Evolutionary conservation across 2,113 vertebrate species (phyloP).

Genomic region (Colistium nudipinnis): DNA sequence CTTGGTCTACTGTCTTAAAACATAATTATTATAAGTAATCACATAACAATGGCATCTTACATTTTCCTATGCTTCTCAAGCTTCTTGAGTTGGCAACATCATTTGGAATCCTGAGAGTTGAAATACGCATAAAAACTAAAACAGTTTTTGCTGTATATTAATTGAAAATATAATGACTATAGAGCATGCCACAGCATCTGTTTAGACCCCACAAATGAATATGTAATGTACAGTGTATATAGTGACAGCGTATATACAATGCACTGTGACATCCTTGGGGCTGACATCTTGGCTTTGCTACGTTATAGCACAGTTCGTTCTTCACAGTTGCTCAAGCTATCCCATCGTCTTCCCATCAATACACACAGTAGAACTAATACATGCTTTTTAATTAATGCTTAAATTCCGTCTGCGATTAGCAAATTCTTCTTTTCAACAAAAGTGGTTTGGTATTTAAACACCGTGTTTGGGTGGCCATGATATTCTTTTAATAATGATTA

Average conservation of each 20-base stretch:
- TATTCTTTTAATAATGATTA: neutral
- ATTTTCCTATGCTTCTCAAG: neutral
- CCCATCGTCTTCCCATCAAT: slow-evolving; percentile 2
- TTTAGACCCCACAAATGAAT: slow-evolving; percentile 22
- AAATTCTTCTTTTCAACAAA: neutral
- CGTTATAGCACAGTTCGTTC: neutral
- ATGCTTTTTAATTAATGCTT: neutral
- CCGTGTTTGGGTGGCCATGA: slow-evolving; percentile 10
- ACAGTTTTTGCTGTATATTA: no score
- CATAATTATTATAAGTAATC: neutral
- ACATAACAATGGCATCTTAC: neutral
- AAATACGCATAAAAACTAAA: neutral
- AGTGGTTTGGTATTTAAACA: slow-evolving; percentile 32
- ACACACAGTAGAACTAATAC: neutral
- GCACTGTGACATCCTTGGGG: neutral
- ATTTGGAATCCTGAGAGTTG: neutral
- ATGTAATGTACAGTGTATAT: no score
- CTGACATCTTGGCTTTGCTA: neutral
- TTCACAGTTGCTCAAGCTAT: slow-evolving; percentile 35
- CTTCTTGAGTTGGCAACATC: neutral
- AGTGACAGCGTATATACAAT: neutral
- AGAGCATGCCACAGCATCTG: no score
- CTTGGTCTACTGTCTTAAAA: neutral
- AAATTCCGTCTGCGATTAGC: neutral
- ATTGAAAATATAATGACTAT: no score